phyloP scores from a whole-genome alignment of 2,797 vertebrate species.

The Scarus forsteni region DNA sequence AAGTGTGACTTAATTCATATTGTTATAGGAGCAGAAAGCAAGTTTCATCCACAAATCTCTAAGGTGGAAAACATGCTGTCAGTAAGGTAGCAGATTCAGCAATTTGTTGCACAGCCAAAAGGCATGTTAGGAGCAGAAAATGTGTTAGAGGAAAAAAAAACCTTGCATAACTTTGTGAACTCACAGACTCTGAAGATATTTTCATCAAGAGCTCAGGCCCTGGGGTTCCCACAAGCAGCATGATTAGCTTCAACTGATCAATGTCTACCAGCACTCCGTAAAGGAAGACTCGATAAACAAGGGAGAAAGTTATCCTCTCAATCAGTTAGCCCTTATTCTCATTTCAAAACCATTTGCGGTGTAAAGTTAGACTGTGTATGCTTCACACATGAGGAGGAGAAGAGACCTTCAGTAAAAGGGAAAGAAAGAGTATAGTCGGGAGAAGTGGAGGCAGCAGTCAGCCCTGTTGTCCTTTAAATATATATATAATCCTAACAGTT shows the following conservation, averaged over 20 bases:
- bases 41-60: conserved; percentile 36
- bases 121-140: conserved; percentile 36
- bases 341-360: conserved; percentile 27
- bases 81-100: conserved; percentile 47
- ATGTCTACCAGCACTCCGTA: conserved; percentile 96
- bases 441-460: conserved; percentile 17
- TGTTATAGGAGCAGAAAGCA: conserved; percentile 36
- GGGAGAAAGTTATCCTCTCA: conserved; percentile 38
- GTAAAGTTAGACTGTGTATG: conserved; percentile 14
- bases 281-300: conserved; percentile 90
- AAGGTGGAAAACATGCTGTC: conserved; percentile 69
- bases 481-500: conserved; percentile 31
- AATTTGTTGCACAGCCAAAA: conserved; percentile 53
- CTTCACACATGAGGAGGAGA: conserved; percentile 24
- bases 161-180: conserved; percentile 79
- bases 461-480: conserved; percentile 1
- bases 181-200: conserved; percentile 99
- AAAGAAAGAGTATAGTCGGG: neutral
- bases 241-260: conserved; percentile 99
- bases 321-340: conserved; percentile 22
- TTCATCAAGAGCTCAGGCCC: conserved; percentile 99
- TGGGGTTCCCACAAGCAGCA: conserved; percentile 98
- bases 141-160: conserved; percentile 41
- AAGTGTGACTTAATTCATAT: conserved; percentile 26
- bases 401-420: conserved; percentile 1